A percentile compares a stretch with the other conserved stretches of the same genome.
phyloP scores from a whole-genome alignment of 2,113 vertebrate species.

The Sylvilagus bachmani region DNA sequence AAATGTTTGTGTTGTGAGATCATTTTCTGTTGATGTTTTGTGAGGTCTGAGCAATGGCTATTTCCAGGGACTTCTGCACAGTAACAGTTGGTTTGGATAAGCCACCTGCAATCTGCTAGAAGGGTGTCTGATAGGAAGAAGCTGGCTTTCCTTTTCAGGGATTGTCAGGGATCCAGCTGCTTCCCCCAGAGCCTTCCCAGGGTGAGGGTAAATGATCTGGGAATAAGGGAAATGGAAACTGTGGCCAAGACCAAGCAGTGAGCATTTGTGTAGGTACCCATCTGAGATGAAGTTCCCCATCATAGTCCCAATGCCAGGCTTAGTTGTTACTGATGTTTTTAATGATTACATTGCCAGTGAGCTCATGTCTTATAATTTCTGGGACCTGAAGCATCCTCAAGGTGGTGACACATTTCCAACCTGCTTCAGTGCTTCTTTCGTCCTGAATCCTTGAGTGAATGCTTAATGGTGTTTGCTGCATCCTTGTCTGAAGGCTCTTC shows the following conservation, averaged over 20 bases:
- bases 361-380: slow-evolving; percentile 93
- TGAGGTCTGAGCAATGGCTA: neutral
- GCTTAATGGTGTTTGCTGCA: slow-evolving; percentile 92
- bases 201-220: slow-evolving; percentile 61
- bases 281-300: slow-evolving; percentile 70
- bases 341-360: slow-evolving; percentile 92
- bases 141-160: slow-evolving; percentile 34
- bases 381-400: slow-evolving; percentile 92
- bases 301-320: slow-evolving; percentile 86
- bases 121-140: slow-evolving; percentile 58
- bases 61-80: slow-evolving; percentile 65
- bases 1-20: neutral
- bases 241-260: slow-evolving; percentile 85
- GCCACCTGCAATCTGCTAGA: slow-evolving; percentile 20
- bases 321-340: slow-evolving; percentile 89
- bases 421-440: slow-evolving; percentile 94
- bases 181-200: slow-evolving; percentile 37
- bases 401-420: slow-evolving; percentile 89
- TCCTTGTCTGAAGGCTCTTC: slow-evolving; percentile 91
- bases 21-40: neutral
- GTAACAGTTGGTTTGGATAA: slow-evolving; percentile 34
- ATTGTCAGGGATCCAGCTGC: slow-evolving; percentile 58
- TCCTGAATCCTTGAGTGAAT: slow-evolving; percentile 93
- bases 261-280: slow-evolving; percentile 82
- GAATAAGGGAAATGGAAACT: slow-evolving; percentile 44